phyloP scores from a whole-genome alignment of 2,113 vertebrate species.

The Entelurus aequoreus region DNA sequence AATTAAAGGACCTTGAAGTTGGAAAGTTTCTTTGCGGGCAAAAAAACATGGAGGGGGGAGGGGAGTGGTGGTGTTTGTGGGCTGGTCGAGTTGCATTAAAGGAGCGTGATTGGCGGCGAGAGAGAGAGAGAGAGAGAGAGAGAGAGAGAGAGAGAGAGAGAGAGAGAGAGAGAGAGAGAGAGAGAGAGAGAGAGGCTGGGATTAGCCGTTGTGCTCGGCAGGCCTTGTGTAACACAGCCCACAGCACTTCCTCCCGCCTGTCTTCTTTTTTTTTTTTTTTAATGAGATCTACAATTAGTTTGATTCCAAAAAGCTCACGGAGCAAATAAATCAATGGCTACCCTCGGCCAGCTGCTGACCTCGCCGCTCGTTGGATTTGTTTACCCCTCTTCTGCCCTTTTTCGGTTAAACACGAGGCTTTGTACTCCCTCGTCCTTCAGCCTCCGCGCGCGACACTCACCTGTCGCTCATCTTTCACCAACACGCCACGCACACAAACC shows the following conservation, averaged over 20 bases:
- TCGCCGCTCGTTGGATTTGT: conserved; percentile 6
- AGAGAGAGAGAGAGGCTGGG: conserved; percentile 42
- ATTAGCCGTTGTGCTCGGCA: conserved; percentile 73
- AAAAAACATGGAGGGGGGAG: conserved; percentile 54
- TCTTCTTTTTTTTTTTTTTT: conserved; percentile 68
- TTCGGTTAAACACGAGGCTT: neutral
- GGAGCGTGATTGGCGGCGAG: conserved; percentile 51
- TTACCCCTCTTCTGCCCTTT: neutral
- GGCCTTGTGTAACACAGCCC: conserved; percentile 69
- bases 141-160: conserved; percentile 13
- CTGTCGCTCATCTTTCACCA: conserved; percentile 13
- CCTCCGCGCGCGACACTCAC: neutral
- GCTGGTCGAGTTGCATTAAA: conserved; percentile 54
- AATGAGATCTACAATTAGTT: conserved; percentile 80
- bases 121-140: conserved; percentile 16
- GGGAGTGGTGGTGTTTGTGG: conserved; percentile 5
- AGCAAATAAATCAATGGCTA: conserved; percentile 60
- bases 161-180: conserved; percentile 9
- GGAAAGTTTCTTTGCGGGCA: conserved; percentile 66
- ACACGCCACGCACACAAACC: conserved; percentile 33
- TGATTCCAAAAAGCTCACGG: conserved; percentile 70
- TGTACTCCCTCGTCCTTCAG: neutral
- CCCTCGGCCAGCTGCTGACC: conserved; percentile 15
- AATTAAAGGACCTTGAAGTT: conserved; percentile 68
- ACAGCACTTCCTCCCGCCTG: conserved; percentile 53